A percentile compares a stretch with the other conserved stretches of the same genome.
Evolutionary conservation across 2,888 invertebrate genomes (phyloP).

Genomic region (Anagyrus pseudococci): DNA sequence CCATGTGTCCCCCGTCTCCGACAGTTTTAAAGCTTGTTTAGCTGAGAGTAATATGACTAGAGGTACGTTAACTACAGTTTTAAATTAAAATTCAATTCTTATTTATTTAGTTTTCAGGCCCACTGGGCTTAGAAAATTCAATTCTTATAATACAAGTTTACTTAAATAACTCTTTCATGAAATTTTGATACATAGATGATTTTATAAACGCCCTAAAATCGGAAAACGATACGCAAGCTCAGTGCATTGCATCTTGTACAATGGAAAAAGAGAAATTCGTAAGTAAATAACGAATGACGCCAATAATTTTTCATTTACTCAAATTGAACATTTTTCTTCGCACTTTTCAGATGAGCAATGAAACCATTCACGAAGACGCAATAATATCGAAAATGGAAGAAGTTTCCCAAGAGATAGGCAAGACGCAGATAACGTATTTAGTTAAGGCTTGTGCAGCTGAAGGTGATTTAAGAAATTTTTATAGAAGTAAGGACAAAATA

Average conservation of each 20-base stretch:
- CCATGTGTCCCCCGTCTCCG: slow-evolving; percentile 34
- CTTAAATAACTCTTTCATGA: neutral
- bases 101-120: no score
- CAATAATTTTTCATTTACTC: neutral
- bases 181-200: slow-evolving; percentile 11
- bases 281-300: no score
- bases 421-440: slow-evolving; percentile 23
- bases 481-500: neutral
- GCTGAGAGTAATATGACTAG: slow-evolving; percentile 26
- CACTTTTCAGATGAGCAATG: slow-evolving; percentile 28
- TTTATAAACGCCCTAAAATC: slow-evolving; percentile 28
- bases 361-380: slow-evolving; percentile 21
- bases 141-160: neutral
- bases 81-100: neutral
- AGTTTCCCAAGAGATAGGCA: slow-evolving; percentile 33
- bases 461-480: slow-evolving; percentile 8
- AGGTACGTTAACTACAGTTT: slow-evolving; percentile 21
- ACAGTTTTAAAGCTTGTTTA: slow-evolving; percentile 33
- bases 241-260: slow-evolving; percentile 34
- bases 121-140: no score
- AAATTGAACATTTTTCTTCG: neutral
- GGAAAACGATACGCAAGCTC: slow-evolving; percentile 21
- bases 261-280: slow-evolving; percentile 36
- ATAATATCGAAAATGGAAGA: slow-evolving; percentile 37
- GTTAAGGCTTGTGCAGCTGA: slow-evolving; percentile 24